These are phyloP conservation scores for Yponomeuta plumbellus DNA, from an alignment of 2,888 invertebrate genomes.

Conservation along the genomic window DNA sequence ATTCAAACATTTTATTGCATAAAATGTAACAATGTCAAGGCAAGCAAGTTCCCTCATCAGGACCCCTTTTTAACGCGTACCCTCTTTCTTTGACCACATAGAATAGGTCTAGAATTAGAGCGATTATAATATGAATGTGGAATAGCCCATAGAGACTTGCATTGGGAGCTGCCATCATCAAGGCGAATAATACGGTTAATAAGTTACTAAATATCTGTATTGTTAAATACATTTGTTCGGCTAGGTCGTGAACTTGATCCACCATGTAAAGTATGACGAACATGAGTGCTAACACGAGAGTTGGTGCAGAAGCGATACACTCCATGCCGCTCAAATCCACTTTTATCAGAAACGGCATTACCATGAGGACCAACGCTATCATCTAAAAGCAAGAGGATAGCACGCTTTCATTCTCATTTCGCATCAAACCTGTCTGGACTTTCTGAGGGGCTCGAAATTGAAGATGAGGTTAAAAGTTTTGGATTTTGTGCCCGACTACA, in stretches of 20 bases:
- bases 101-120: constrained; percentile 51
- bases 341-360: constrained; percentile 52
- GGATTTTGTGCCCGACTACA: neutral
- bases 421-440: neutral
- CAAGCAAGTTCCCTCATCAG: too few relatives aligned
- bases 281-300: constrained; percentile 56
- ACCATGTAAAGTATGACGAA: constrained; percentile 63
- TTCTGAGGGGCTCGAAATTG: constrained; percentile 16
- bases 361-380: constrained; percentile 61
- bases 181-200: constrained; percentile 34
- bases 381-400: constrained; percentile 59
- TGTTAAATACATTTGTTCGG: constrained; percentile 56
- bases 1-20: too few relatives aligned
- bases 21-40: too few relatives aligned
- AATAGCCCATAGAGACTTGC: constrained; percentile 51
- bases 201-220: constrained; percentile 42
- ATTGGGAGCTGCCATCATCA: constrained; percentile 29
- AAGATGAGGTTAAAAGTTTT: neutral
- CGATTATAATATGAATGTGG: constrained; percentile 52
- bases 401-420: neutral
- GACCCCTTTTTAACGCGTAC: too few relatives aligned
- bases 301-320: constrained; percentile 59
- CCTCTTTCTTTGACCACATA: constrained; percentile 40
- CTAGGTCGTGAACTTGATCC: constrained; percentile 63
- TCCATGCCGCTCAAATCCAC: constrained; percentile 42